These are phyloP conservation scores for Phyllostomus hastatus DNA, from an alignment of 2,113 vertebrate genomes.

Conservation along the genomic window DNA sequence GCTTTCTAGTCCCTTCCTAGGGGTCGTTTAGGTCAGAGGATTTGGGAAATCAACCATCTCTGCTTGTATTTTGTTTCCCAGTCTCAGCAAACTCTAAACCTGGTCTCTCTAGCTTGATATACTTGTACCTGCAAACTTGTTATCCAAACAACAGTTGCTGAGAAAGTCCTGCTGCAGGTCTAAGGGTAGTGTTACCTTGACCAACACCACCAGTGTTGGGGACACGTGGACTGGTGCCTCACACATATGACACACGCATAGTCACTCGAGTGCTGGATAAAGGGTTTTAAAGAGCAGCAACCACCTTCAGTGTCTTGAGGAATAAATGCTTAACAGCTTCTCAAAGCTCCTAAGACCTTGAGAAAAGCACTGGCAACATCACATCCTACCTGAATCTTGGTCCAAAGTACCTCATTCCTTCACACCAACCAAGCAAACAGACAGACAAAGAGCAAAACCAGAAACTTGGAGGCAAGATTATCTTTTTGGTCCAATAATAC, in stretches of 20 bases:
- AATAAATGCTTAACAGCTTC: background rate
- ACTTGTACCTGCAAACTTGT: background rate
- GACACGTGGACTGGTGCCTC: background rate
- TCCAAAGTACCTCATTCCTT: background rate
- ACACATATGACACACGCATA: background rate
- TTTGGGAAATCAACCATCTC: background rate
- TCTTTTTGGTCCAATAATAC: background rate
- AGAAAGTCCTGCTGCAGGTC: background rate
- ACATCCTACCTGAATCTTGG: background rate
- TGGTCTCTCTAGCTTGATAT: background rate
- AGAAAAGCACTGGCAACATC: background rate
- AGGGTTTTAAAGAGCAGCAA: background rate
- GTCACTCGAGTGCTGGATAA: background rate
- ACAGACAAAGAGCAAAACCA: background rate
- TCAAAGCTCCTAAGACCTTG: background rate
- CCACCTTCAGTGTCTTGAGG: background rate
- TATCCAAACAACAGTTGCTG: background rate
- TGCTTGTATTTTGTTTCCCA: background rate
- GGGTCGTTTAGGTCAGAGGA: background rate
- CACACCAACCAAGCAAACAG: background rate
- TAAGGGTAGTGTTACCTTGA: background rate
- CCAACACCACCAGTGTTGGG: background rate
- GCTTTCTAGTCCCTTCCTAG: background rate
- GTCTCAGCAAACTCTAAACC: too few relatives aligned
- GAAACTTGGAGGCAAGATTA: background rate